phyloP scores from a whole-genome alignment of 2,888 invertebrate genomes.

The Amaurobius ferox region DNA sequence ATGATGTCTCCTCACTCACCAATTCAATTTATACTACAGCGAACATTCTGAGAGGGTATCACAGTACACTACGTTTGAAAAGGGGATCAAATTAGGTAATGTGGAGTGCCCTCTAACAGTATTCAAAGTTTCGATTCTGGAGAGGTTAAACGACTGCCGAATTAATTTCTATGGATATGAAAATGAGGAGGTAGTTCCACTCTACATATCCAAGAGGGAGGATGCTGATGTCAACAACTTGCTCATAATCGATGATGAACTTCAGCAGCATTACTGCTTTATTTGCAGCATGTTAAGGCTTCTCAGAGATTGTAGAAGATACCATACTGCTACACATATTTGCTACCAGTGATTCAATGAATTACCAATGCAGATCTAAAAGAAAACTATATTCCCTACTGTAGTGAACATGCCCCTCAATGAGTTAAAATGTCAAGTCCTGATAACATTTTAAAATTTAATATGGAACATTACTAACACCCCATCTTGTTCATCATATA shows the following conservation, averaged over 20 bases:
- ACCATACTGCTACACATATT: background rate
- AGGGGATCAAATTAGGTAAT: background rate
- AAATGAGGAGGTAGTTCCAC: background rate
- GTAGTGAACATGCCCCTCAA: background rate
- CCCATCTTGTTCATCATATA: background rate
- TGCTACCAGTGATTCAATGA: background rate
- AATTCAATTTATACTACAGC: background rate
- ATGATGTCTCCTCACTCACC: background rate
- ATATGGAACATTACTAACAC: background rate
- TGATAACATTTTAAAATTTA: background rate
- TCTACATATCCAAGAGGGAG: background rate
- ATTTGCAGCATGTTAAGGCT: background rate
- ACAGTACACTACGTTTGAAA: background rate
- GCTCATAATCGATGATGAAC: background rate
- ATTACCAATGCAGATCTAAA: background rate
- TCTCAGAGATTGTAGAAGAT: background rate
- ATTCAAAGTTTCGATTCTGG: background rate
- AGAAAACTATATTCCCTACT: background rate
- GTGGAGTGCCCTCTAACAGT: background rate
- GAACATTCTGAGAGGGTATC: background rate
- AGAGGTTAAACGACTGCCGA: background rate
- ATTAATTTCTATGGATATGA: background rate
- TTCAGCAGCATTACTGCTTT: background rate
- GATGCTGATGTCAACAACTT: background rate
- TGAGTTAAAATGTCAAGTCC: background rate